Evolutionary conservation across 2,113 vertebrate species (phyloP), one percentile per base, ranked within the genome.

Genomic region (Podarcis cretensis): DNA sequence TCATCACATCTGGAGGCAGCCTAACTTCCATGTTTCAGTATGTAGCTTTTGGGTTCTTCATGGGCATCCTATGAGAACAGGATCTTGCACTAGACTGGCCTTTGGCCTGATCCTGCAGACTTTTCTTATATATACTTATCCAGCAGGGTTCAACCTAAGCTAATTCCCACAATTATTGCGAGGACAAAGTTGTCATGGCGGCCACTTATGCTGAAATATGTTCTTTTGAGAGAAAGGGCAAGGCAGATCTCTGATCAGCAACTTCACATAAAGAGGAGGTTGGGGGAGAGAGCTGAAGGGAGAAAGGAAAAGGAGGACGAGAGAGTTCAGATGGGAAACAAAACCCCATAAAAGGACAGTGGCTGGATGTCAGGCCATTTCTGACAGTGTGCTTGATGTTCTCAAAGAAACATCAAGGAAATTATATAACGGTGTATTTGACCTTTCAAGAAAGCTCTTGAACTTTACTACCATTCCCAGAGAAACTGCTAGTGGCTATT

Each of bases 321-420:
- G 84, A 74, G 85, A 85, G 91, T 89, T 1, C 30, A 89, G 91
- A 85, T 91, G 95, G 95, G 91, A 95, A 89, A 87, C 83, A 85
- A 54, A 90, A 85, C 9, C 16, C 40, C 92, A 30, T 63, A 69
- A 94, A 96, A 96, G 92, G 84, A 92, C 94, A 91, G 92, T 93
- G 95, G 94, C 94, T 93, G 92, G 95, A 93, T 54, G 94, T 88
- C 91, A 94, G 88, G 88, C 95, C 92, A 94, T 95, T 93, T 88
- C 94, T 94, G 91, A 83, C 87, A 65, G 83, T 35, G 57, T 78
- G n/a, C 83, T 86, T 90, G 74, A 20, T 84, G 20, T 92, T 92
- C 90, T 92, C 89, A 89, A 90, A 91, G 66, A 89, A 87, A 94
- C 89, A 81, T 91, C 77, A 88, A 91, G 92, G 91, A 95, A 87